phyloP scores from a whole-genome alignment of 1,140 invertebrate genomes.

The Drosophila virilis region DNA sequence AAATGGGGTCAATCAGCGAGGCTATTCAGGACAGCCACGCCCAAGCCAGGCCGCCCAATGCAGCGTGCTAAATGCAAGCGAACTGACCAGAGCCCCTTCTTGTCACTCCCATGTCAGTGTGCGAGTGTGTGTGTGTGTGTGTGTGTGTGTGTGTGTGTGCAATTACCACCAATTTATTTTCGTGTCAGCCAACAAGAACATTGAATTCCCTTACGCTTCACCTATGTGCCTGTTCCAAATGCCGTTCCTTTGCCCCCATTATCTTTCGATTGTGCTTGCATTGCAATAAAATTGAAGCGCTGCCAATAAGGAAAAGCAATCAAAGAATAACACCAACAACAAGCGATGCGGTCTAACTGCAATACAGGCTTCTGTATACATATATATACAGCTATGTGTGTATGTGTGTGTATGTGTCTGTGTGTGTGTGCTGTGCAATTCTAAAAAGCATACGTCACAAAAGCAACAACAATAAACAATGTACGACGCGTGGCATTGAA shows the following conservation, averaged over 20 bases:
- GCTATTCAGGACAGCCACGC: conserved; percentile 40
- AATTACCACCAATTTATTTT: conserved; percentile 41
- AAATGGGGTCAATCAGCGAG: conserved; percentile 43
- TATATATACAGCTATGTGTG: neutral
- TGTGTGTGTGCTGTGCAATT: conserved; percentile 12
- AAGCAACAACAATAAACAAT: conserved; percentile 23
- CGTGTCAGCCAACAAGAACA: conserved; percentile 27
- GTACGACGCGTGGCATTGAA: conserved; percentile 31
- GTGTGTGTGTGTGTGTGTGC: conserved; percentile 12
- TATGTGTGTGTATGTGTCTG: neutral
- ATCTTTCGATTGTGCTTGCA: conserved; percentile 9
- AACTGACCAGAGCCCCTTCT: neutral
- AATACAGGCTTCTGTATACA: neutral
- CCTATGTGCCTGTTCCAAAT: conserved; percentile 22
- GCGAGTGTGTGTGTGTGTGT: conserved; percentile 9
- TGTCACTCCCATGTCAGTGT: neutral
- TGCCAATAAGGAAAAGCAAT: conserved; percentile 42
- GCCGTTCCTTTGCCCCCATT: neutral
- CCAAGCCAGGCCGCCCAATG: conserved; percentile 3
- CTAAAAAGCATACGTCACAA: neutral
- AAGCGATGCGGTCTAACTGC: conserved; percentile 13
- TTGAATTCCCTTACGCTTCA: conserved; percentile 5
- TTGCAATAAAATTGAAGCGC: conserved; percentile 35
- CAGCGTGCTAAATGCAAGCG: neutral
- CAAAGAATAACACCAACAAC: conserved; percentile 8